Conservation (phyloP, 1,140 invertebrate genomes). For the Pentalonia nigronervosa region DNA sequence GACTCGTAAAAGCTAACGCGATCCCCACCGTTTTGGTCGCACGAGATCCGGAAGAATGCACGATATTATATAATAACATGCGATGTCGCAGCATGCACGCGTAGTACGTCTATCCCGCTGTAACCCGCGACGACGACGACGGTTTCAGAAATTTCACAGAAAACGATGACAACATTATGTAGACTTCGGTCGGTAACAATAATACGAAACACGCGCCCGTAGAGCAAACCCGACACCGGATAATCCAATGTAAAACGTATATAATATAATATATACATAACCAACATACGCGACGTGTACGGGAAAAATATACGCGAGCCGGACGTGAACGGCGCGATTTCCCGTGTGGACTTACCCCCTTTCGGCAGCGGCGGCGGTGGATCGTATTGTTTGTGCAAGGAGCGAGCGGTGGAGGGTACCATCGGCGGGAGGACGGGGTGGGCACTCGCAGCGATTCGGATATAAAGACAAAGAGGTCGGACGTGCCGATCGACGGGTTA, state of each 20-base stretch:
- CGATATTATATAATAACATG: too few relatives aligned
- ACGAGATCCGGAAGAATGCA: too few relatives aligned
- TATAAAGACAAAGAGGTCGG: conserved; percentile 55
- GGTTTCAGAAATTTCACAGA: neutral
- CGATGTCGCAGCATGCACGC: too few relatives aligned
- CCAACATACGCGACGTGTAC: neutral
- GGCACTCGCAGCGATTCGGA: neutral
- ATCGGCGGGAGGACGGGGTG: neutral
- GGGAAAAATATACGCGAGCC: neutral
- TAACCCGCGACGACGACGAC: neutral
- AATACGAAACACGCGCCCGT: neutral
- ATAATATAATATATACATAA: neutral
- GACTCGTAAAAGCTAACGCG: neutral
- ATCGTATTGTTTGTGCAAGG: neutral
- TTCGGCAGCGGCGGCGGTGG: neutral
- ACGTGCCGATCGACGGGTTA: conserved; percentile 51
- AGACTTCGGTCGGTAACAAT: neutral
- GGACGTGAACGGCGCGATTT: conserved; percentile 26
- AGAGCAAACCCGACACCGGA: conserved; percentile 26
- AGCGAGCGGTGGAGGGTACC: neutral
- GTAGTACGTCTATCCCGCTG: neutral
- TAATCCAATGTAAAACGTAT: neutral
- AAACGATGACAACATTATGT: neutral
- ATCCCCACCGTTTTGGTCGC: too few relatives aligned
- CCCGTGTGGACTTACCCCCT: conserved; percentile 37